Evolutionary conservation across 2,797 vertebrate species (phyloP), one percentile per base, ranked within the genome.

Genomic region (Sebastes oblongus): DNA sequence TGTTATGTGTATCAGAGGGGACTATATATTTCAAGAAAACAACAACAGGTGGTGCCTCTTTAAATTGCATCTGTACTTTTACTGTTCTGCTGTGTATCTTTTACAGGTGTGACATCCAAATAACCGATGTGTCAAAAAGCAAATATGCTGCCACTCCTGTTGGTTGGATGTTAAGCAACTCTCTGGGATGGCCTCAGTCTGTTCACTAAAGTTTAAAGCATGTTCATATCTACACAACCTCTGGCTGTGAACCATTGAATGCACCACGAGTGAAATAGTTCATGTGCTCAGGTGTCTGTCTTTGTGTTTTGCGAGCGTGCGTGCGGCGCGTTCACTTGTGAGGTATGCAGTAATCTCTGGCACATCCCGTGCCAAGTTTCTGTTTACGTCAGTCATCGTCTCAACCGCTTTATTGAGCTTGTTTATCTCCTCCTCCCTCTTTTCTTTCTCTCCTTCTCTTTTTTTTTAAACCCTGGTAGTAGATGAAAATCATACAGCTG

Each of bases 281-380:
- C 66, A 82, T 73, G 58, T 24, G 27, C 78, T 86, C 86, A 83
- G 83, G 85, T 90, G 86, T 88, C 61, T 75, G 61, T 81, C 27
- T 81, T 73, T 80, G 75, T 82, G 69, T 67, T 50, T 59, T 29
- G 29, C 29, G 5, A 29, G 29, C 24, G 22, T 56, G 67, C 30
- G 9, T 59, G 22, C 64, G 30, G 58, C 54, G 25, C 25, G 58
- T 78, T 85, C 66, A 56, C 66, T 50, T 61, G 27, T 36, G 75
- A 88, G 90, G 93, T 92, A 93, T 95, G 89, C 86, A 69, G 79
- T 92, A 94, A 95, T 94, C 93, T 89, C 75, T 84, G 79, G 60
- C 71, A 32, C 67, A 27, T 69, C 71, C 85, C 66, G 80, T 88
- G 94, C 94, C 96, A 95, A 93, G 95, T 96, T 95, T 96, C 96